Base-by-base conservation (phyloP, 2,888 invertebrate genomes). In the Lacanobia wlatinum region DNA sequence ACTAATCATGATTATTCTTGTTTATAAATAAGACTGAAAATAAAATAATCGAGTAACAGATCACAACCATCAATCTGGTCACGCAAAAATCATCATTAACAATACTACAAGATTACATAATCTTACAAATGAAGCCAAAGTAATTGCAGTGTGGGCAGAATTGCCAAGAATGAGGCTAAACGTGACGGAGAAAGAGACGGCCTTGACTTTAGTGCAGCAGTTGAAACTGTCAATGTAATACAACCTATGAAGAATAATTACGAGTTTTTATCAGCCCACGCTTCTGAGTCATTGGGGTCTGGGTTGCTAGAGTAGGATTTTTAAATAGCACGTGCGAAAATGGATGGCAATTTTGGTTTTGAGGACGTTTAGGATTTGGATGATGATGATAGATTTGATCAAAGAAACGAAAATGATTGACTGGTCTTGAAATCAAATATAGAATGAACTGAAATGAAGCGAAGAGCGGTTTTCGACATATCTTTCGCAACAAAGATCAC, bases 241-340 rank as follows among this genome's bases (percentile, higher is more conserved):
- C 63, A 67, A 73, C 78, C 72, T 84, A 83, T 83, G 86, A 86
- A 85, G 83, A 83, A 87, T 88, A 88, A 90, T 89, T 87, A 87
- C 76, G 83, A 84, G 77, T 88, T 90, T 91, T 90, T 91, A 89
- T 85, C 88, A 87, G 84, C 90, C 92, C 89, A 92, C 91, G 87
- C 81, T 78, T 81, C 84, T 93, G 92, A 93, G 87, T 93, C 92
- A 93, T 87, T 84, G 79, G 72, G 73, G 78, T 73, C 84, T 84
- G 82, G 76, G 87, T 84, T 85, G 77, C 81, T 67, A 67, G 7
- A 63, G 34, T 14, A 28, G 7, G 8, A 59, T 69, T 59, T 46
- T 4, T 46, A 73, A 70, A 70, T 46, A 43, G 50, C 28, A 58
- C 21, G 28, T 53, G n/a, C 46, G 12, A 55, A 43, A 23, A n/a